Base-by-base conservation (phyloP, 2,113 vertebrate species). In the Mirounga angustirostris region DNA sequence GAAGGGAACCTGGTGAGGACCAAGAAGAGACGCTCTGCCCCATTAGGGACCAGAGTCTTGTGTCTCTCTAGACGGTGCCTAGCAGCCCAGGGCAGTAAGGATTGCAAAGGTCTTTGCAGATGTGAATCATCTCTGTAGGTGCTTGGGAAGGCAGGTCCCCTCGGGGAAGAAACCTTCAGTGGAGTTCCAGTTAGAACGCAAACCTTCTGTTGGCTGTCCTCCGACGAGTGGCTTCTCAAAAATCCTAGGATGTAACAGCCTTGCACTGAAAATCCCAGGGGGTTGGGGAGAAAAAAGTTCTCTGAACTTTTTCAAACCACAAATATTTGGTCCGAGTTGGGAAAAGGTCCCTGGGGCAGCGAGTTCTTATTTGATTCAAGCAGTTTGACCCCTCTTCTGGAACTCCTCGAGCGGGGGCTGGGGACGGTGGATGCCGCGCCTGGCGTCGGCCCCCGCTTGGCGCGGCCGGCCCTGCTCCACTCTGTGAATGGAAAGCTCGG, bases 221-320 rank as follows among this genome's bases (percentile, higher is more conserved):
- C 28, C 1, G 73, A 88, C 24, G 50, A 14, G 18, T 56, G n/a
- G 88, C 56, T 73, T 94, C 95, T 94, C 67, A 30, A 91, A 95
- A 89, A 69, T 65, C 96, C 92, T 93, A 89, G 95, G 96, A 97
- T 90, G 94, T 88, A 83, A 96, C 67, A 36, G 90, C 80, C 43
- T 85, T 46, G 80, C 95, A 13, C 87, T 96, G 54, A 15, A 59
- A 67, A 74, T 95, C 97, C 89, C 87, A 94, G 83, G 89, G 56
- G 95, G 19, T 21, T 71, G 71, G 43, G 21, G 54, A 79, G 18
- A 14, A 65, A 52, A 50, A 74, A 21, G n/a, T 88, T 93, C 96
- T 91, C 96, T 96, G 89, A 97, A 97, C 92, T 80, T 97, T 96
- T 98, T 96, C 93, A 97, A 95, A 97, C 65, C 88, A 2, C 24